phyloP scores from a whole-genome alignment of 2,797 vertebrate genomes.

The Amblyopsis hoosieri region DNA sequence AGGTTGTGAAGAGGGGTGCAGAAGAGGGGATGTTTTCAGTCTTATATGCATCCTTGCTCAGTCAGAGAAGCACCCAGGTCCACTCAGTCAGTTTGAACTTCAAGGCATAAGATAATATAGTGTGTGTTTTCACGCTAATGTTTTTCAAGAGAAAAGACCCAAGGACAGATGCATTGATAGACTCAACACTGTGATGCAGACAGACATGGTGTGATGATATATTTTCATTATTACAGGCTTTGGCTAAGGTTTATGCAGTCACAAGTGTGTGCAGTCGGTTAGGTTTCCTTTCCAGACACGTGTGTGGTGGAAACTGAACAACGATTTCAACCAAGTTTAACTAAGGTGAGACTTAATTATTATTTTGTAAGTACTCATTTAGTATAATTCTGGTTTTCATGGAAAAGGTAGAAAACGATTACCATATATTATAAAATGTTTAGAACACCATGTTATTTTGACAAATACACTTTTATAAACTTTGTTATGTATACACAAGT shows the following conservation, averaged over 20 bases:
- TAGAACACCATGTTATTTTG: neutral
- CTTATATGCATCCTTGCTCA: conserved; percentile 31
- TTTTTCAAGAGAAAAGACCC: conserved; percentile 17
- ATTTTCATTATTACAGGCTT: conserved; percentile 12
- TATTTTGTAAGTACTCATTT: neutral
- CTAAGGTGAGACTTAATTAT: conserved; percentile 52
- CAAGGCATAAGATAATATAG: conserved; percentile 9
- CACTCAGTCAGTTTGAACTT: conserved; percentile 10
- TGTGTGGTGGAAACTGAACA: neutral
- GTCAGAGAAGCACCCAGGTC: conserved; percentile 31
- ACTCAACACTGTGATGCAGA: conserved; percentile 16
- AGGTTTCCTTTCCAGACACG: conserved; percentile 10
- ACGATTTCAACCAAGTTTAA: conserved; percentile 19
- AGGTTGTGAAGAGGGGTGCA: conserved; percentile 49
- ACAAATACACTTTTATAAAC: neutral
- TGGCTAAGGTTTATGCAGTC: neutral
- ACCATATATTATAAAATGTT: no score
- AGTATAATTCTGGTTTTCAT: neutral
- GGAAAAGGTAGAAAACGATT: no score
- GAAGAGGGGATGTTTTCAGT: conserved; percentile 43
- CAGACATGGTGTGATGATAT: conserved; percentile 5
- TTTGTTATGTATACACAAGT: neutral
- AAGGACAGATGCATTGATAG: conserved; percentile 37
- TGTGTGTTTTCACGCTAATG: conserved; percentile 13
- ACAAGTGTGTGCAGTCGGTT: neutral